Percentiles rank a stretch among this genome's conserved stretches.
These are phyloP conservation scores for Engystomops pustulosus DNA, from an alignment of 2,113 vertebrate genomes.

Conservation along the genomic window DNA sequence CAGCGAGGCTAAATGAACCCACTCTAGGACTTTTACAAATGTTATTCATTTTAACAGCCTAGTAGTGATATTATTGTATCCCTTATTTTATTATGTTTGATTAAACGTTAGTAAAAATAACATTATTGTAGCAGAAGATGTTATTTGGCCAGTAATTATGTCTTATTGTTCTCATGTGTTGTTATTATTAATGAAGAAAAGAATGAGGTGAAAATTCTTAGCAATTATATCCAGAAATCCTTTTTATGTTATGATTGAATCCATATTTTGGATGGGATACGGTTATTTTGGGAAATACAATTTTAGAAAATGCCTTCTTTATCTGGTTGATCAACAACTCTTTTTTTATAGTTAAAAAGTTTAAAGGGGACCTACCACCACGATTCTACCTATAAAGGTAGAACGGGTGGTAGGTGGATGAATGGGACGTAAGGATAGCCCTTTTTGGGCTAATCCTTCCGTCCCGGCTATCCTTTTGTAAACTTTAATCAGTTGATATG, in stretches of 20 bases:
- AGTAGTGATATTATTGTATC: neutral
- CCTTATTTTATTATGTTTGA: neutral
- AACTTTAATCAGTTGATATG: too few species aligned
- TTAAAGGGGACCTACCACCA: too few species aligned
- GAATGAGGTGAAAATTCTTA: neutral
- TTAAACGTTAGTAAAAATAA: neutral
- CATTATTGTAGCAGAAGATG: neutral
- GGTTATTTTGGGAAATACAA: neutral
- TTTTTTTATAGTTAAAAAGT: too few species aligned
- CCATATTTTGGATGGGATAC: neutral
- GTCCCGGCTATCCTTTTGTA: too few species aligned
- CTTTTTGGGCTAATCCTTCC: too few species aligned
- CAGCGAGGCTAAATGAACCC: neutral
- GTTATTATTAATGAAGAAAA: neutral
- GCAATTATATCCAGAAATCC: neutral
- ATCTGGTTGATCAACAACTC: too few species aligned
- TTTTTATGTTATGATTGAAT: neutral
- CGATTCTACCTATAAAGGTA: too few species aligned
- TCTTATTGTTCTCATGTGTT: neutral
- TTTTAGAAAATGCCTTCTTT: neutral
- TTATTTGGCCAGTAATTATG: neutral
- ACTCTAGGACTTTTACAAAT: neutral
- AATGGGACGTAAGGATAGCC: too few species aligned
- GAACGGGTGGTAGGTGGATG: too few species aligned
- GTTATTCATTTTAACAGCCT: constrained; percentile 27